These are phyloP conservation scores for Xestia xanthographa DNA, from an alignment of 2,888 invertebrate species.

Conservation along the genomic window DNA sequence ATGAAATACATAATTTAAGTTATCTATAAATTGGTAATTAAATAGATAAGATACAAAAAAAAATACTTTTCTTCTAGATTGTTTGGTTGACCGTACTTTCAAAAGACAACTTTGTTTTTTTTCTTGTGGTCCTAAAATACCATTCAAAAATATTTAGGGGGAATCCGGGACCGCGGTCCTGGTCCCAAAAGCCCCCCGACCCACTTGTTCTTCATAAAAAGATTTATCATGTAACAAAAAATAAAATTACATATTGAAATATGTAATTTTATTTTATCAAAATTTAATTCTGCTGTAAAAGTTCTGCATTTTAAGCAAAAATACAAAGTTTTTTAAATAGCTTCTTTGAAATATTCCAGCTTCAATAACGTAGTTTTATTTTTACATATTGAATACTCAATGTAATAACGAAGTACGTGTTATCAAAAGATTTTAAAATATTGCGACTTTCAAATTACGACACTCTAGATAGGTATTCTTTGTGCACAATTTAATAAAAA, in stretches of 20 bases:
- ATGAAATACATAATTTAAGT: no score
- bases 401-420: constrained; percentile 40
- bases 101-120: no score
- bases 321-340: background rate
- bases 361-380: constrained; percentile 25
- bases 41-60: no score
- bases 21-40: no score
- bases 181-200: no score
- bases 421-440: constrained; percentile 32
- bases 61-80: no score
- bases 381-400: constrained; percentile 30
- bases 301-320: background rate
- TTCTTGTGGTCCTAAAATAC: no score
- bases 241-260: no score
- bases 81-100: no score
- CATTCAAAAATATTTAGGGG: no score
- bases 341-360: constrained; percentile 13
- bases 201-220: no score
- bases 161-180: no score
- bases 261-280: background rate
- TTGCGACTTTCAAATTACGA: constrained; percentile 40
- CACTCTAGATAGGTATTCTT: constrained; percentile 25
- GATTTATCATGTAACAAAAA: background rate
- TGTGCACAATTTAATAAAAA: constrained; percentile 7
- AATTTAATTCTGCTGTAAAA: background rate